Conservation (phyloP, 2,888 invertebrate species). For the Phaedon cochleariae region DNA sequence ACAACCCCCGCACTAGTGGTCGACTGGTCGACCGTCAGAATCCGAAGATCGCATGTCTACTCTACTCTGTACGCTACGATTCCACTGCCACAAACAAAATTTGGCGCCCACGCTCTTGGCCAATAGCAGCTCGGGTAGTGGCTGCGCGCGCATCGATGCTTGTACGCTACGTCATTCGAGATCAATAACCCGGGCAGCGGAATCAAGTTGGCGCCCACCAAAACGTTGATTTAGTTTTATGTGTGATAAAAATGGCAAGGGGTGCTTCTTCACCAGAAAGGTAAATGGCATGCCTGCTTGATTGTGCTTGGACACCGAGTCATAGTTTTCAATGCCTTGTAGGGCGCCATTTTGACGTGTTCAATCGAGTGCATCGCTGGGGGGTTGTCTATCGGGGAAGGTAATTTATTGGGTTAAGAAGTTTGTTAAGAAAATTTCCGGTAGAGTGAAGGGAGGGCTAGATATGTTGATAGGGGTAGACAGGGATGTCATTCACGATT, state of each 20-base stretch:
- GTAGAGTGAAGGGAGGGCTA: background rate
- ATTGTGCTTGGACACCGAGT: conserved; percentile 23
- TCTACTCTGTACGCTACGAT: conserved; percentile 13
- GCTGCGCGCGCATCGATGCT: conserved; percentile 44
- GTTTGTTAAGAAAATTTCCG: conserved; percentile 6
- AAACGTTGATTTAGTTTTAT: conserved; percentile 62
- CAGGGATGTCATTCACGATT: background rate
- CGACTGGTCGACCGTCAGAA: conserved; percentile 43
- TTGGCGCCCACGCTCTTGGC: conserved; percentile 55
- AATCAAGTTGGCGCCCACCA: conserved; percentile 53
- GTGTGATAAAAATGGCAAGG: conserved; percentile 77
- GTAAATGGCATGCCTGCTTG: conserved; percentile 58
- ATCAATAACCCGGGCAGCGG: conserved; percentile 48
- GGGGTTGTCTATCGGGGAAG: conserved; percentile 24
- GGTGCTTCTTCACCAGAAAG: conserved; percentile 74
- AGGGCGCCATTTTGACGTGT: conserved; percentile 28
- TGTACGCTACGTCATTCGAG: conserved; percentile 42
- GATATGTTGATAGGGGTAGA: background rate
- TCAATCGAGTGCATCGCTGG: conserved; percentile 25
- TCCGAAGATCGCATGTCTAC: conserved; percentile 45
- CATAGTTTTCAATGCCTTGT: conserved; percentile 14
- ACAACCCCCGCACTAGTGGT: conserved; percentile 24
- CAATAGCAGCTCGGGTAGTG: conserved; percentile 47
- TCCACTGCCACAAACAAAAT: conserved; percentile 46
- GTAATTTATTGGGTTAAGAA: conserved; percentile 26